phyloP scores from a whole-genome alignment of 2,113 vertebrate species.

The Pituophis catenifer region DNA sequence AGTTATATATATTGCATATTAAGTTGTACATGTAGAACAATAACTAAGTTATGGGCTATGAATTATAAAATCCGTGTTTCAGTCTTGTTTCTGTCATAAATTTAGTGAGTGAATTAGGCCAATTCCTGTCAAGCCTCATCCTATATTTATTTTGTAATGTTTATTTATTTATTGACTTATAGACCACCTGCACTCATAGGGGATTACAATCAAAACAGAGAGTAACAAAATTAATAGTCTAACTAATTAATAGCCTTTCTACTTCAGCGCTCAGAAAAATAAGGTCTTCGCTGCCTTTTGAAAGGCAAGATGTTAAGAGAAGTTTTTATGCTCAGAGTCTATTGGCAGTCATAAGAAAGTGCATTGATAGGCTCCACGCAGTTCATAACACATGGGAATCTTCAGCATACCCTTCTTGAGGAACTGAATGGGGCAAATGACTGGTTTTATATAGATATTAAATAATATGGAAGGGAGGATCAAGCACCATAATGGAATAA shows the following conservation, averaged over 20 bases:
- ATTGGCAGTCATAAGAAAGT: neutral
- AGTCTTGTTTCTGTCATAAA: neutral
- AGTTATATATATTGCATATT: neutral
- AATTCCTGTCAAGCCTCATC: neutral
- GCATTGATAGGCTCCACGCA: neutral
- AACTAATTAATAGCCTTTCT: neutral
- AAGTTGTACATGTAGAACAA: neutral
- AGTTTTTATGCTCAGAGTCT: neutral
- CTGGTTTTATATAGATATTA: neutral
- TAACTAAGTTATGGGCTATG: neutral
- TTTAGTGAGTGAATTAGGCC: neutral
- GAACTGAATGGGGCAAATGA: neutral
- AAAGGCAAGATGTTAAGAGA: neutral
- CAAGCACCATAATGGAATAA: neutral
- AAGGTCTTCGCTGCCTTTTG: neutral
- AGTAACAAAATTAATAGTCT: neutral
- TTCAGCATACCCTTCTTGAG: neutral
- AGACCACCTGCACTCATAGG: neutral
- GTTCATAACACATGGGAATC: neutral
- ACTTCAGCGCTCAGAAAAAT: neutral
- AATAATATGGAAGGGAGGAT: neutral
- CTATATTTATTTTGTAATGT: neutral
- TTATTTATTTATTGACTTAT: neutral
- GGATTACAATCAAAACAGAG: neutral
- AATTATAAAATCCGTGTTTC: neutral